A percentile compares a stretch with the other conserved stretches of the same genome.
These are phyloP conservation scores for Diplogasteroides magnus DNA, from an alignment of 1,140 invertebrate species.

Conservation along the genomic window DNA sequence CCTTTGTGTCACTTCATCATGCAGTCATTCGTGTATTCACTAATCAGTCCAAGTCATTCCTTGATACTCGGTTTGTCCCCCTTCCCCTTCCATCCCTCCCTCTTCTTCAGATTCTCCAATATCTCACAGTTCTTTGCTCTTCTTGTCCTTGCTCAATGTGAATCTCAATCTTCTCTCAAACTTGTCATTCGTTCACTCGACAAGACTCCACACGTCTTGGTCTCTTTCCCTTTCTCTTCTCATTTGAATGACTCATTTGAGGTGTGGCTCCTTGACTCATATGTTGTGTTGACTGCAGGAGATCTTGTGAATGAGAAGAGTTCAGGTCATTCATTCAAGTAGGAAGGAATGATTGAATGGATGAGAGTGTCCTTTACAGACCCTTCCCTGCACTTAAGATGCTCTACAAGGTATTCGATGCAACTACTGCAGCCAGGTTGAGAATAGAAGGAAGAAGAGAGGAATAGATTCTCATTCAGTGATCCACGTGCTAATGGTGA, in stretches of 20 bases:
- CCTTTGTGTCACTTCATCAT: constrained; percentile 9
- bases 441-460: too few relatives aligned
- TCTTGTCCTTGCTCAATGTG: constrained; percentile 38
- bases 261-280: constrained; percentile 46
- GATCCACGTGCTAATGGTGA: constrained; percentile 46
- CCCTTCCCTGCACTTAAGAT: constrained; percentile 44
- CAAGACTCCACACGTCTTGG: constrained; percentile 38
- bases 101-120: constrained; percentile 32
- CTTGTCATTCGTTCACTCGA: constrained; percentile 39
- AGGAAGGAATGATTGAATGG: too few relatives aligned
- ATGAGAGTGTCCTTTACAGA: background rate
- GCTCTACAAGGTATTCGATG: constrained; percentile 44
- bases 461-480: constrained; percentile 21
- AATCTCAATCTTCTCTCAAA: constrained; percentile 42
- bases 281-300: constrained; percentile 40
- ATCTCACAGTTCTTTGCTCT: constrained; percentile 37
- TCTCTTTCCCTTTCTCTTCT: constrained; percentile 11
- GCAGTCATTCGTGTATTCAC: constrained; percentile 3
- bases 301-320: constrained; percentile 5
- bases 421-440: constrained; percentile 30
- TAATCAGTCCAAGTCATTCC: constrained; percentile 7
- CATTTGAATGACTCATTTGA: constrained; percentile 5
- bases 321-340: too few relatives aligned
- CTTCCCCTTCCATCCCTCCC: too few relatives aligned
- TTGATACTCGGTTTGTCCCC: constrained; percentile 5